These are phyloP conservation scores for Cantharis lateralis DNA, from an alignment of 2,888 invertebrate genomes.

Conservation along the genomic window DNA sequence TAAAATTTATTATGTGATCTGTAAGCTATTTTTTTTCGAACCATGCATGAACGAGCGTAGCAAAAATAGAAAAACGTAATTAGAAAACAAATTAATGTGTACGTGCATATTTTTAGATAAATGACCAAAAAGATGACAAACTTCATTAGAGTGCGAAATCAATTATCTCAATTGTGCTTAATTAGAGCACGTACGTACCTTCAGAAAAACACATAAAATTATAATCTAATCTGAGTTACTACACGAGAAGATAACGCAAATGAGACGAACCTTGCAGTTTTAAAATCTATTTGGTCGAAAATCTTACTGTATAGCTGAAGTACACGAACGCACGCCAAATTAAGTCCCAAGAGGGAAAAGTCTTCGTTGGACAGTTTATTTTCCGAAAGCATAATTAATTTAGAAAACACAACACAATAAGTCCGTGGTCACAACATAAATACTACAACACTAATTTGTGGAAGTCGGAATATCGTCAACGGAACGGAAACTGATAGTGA, in stretches of 20 bases:
- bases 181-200: background rate
- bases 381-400: conserved; percentile 41
- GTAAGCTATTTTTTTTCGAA: background rate
- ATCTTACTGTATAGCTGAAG: conserved; percentile 86
- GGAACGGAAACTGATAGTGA: conserved; percentile 24
- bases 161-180: background rate
- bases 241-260: background rate
- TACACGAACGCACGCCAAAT: conserved; percentile 81
- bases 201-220: background rate
- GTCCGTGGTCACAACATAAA: background rate
- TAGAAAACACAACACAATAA: background rate
- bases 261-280: conserved; percentile 33
- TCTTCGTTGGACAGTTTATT: conserved; percentile 41
- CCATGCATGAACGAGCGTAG: background rate
- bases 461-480: conserved; percentile 12
- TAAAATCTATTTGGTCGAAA: conserved; percentile 65
- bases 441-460: background rate
- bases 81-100: background rate
- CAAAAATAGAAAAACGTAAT: background rate
- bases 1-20: background rate
- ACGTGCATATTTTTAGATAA: background rate
- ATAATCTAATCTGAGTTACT: background rate
- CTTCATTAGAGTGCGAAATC: background rate
- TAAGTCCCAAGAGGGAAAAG: conserved; percentile 79
- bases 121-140: background rate